Base-by-base conservation (phyloP, 1,140 invertebrate genomes). In the Oreohelix idahoensis region DNA sequence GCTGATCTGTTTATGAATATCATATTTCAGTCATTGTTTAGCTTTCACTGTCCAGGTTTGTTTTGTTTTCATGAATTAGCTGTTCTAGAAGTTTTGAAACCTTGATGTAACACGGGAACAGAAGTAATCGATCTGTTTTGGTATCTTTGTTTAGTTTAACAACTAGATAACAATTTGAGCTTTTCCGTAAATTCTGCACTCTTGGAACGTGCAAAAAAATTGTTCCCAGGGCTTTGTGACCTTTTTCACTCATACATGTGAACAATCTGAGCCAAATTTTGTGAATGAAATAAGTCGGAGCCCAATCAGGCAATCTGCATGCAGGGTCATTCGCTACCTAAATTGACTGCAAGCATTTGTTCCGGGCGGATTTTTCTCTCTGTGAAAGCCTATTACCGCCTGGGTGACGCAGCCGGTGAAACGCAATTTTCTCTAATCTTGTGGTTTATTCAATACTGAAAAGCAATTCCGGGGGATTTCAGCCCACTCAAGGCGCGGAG, bases 361-460 rank as follows among this genome's bases (percentile, higher is more conserved):
- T 79, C 53, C 58, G 81, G 76, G 63, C 74, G 73, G 79, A 79
- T 78, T 82, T 75, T 82, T 85, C 66, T 51, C 63, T 74, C 58
- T 66, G 76, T 85, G 79, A 82, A 85, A 85, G 76, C 81, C 81
- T 80, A 85, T 85, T 85, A 85, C 81, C 51, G 77, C 39, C 76
- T 23, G 75, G 69, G 80, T 85, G 84, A 83, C 84, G 83, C 84
- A 85, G 80, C 79, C 84, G 81, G 58, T 66, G 78, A 81, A 85
- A 85, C 76, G 80, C 81, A 85, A 85, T 85, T 84, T 85, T 85
- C 84, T 66, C 81, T 85, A 75, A 85, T 85, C 84, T 80, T 51
- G 70, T 66, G 77, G 76, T 85, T 85, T 85, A 85, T 85, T 85
- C 84, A 85, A 85, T 85, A 85, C 78, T 83, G 81, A 83, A 85